Conservation (phyloP, 2,113 vertebrate genomes). For the Monopterus albus region DNA sequence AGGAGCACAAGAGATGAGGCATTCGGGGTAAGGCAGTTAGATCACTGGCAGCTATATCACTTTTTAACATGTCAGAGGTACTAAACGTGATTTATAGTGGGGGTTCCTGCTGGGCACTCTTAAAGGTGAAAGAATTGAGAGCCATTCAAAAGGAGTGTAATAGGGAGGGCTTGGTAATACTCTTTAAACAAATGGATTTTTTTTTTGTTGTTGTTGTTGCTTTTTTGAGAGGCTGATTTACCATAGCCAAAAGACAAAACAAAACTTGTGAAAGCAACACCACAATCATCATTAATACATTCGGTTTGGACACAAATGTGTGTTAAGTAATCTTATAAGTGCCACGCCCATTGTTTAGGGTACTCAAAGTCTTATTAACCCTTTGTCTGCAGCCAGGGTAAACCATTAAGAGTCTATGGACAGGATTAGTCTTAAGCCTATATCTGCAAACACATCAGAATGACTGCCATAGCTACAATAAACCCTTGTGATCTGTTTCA, state of each 20-base stretch:
- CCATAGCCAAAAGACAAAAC: conserved; percentile 8
- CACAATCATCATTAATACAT: neutral
- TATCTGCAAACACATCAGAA: conserved; percentile 75
- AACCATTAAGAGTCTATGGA: conserved; percentile 52
- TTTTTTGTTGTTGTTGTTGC: neutral
- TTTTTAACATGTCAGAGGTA: conserved; percentile 59
- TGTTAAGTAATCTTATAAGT: conserved; percentile 36
- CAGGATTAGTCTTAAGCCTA: conserved; percentile 69
- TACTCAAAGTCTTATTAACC: conserved; percentile 53
- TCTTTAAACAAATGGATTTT: conserved; percentile 34
- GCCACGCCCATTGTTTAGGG: conserved; percentile 39
- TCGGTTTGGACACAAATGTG: conserved; percentile 21
- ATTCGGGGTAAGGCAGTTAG: conserved; percentile 57
- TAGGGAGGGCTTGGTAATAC: conserved; percentile 21
- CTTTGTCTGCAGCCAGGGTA: conserved; percentile 53
- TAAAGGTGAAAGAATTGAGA: conserved; percentile 46
- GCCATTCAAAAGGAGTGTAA: conserved; percentile 36
- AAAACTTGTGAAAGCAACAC: conserved; percentile 11
- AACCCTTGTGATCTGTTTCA: conserved; percentile 74
- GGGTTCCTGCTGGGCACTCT: conserved; percentile 60
- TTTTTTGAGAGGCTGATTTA: conserved; percentile 28
- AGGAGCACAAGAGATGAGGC: conserved; percentile 44
- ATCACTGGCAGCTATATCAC: conserved; percentile 56
- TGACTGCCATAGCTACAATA: conserved; percentile 63
- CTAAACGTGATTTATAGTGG: conserved; percentile 68